Conservation (phyloP, 1,140 invertebrate genomes). For the Papilio aristodemus region DNA sequence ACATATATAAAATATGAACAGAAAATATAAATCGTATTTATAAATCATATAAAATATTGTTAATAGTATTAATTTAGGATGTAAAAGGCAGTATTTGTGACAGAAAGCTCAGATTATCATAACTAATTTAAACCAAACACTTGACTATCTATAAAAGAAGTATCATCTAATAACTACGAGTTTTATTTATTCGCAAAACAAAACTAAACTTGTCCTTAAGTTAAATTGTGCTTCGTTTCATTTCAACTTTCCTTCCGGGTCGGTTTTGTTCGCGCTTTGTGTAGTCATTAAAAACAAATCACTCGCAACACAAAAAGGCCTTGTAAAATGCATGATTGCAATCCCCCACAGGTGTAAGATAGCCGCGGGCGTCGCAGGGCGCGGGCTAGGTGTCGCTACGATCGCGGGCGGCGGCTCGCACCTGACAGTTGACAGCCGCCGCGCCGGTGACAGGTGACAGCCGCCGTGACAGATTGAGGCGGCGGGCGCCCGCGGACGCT, state of each 20-base stretch:
- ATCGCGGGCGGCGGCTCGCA: conserved; percentile 40
- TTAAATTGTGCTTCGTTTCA: not conserved
- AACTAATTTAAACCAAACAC: too few species aligned
- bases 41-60: conserved; percentile 8
- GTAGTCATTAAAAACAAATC: conserved; percentile 24
- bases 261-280: not conserved
- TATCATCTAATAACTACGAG: too few species aligned
- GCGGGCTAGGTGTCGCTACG: conserved; percentile 47
- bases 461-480: conserved; percentile 62
- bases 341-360: conserved; percentile 46
- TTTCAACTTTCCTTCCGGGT: not conserved
- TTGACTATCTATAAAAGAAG: too few species aligned
- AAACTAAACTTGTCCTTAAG: too few species aligned
- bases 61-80: too few species aligned
- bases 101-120: too few species aligned
- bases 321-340: conserved; percentile 40
- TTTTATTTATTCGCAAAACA: too few species aligned
- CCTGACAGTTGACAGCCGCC: conserved; percentile 48
- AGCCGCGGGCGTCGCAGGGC: conserved; percentile 13
- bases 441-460: conserved; percentile 40
- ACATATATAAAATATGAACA: conserved; percentile 38
- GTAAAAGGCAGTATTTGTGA: too few species aligned
- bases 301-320: conserved; percentile 29
- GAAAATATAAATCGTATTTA: conserved; percentile 40
- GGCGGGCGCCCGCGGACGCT: conserved; percentile 49